Conservation (phyloP, 53 echinoderm and acorn worm species). For the Astropecten irregularis region DNA sequence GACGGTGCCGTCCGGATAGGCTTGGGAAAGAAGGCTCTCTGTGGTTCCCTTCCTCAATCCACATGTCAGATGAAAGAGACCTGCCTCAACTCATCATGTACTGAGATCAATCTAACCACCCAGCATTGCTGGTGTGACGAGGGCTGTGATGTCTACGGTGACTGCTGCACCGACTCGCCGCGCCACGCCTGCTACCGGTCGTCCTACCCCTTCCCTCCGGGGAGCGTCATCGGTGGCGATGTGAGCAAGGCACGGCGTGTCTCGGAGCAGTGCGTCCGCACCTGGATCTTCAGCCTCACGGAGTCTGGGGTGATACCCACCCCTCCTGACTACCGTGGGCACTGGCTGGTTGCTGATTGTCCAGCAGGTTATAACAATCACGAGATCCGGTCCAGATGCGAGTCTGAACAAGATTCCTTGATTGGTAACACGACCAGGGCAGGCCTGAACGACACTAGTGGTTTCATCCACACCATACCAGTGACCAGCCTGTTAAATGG, state of each 20-base stretch:
- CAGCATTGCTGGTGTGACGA: slow-evolving; percentile 37
- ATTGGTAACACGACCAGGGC: neutral
- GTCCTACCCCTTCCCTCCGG: neutral
- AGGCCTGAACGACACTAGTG: neutral
- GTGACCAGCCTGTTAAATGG: slow-evolving; percentile 6
- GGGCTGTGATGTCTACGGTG: slow-evolving; percentile 17
- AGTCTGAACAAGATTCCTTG: neutral
- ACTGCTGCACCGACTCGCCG: slow-evolving; percentile 26
- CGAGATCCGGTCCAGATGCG: slow-evolving; percentile 3
- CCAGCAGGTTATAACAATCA: slow-evolving; percentile 20
- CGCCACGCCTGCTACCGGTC: neutral
- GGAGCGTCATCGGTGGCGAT: neutral
- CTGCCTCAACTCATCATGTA: neutral
- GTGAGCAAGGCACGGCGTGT: neutral
- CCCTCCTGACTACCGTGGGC: slow-evolving; percentile 7
- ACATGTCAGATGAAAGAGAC: neutral
- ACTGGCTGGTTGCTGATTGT: slow-evolving; percentile 35
- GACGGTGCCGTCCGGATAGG: neutral
- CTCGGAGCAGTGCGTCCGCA: slow-evolving; percentile 6
- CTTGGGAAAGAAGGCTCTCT: neutral
- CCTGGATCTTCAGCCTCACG: neutral
- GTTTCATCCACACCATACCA: slow-evolving; percentile 21
- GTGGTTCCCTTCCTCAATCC: neutral
- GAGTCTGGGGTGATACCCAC: neutral
- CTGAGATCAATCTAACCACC: neutral